Evolutionary conservation across 2,113 vertebrate species (phyloP).

Genomic region (Dipodomys ordii): DNA sequence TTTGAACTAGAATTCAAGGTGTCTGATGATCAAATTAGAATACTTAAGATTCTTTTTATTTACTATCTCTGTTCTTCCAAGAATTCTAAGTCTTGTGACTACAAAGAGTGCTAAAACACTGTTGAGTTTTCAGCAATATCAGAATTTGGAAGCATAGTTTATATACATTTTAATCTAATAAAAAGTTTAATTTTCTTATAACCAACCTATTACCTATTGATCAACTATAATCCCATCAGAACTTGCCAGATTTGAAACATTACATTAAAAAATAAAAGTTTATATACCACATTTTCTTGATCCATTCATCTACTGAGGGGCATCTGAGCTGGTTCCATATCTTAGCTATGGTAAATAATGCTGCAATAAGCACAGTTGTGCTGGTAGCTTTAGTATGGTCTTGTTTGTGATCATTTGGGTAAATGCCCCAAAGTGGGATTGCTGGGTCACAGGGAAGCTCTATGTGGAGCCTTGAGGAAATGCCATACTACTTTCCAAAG

Average conservation of each 20-base stretch:
- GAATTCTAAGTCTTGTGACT: conserved; percentile 10
- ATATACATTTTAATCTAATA: neutral
- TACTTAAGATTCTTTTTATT: neutral
- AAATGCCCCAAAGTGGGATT: too few species aligned
- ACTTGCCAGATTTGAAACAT: neutral
- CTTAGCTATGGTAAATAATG: too few species aligned
- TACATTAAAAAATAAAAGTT: neutral
- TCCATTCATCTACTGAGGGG: too few species aligned
- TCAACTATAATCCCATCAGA: neutral
- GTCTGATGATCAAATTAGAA: neutral
- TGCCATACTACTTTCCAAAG: too few species aligned
- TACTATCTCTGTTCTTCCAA: neutral
- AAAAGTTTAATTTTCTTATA: conserved; percentile 21
- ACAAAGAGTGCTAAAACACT: neutral
- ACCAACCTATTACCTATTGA: neutral
- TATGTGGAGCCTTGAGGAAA: too few species aligned
- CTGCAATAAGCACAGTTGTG: too few species aligned
- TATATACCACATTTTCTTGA: too few species aligned
- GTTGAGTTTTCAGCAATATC: neutral
- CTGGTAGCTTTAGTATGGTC: too few species aligned
- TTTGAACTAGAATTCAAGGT: conserved; percentile 13
- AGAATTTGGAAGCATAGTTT: neutral
- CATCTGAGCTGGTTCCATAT: too few species aligned
- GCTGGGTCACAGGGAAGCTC: too few species aligned
- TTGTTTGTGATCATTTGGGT: too few species aligned